Conservation (phyloP, 2,113 vertebrate genomes). For the Pholis gunnellus region DNA sequence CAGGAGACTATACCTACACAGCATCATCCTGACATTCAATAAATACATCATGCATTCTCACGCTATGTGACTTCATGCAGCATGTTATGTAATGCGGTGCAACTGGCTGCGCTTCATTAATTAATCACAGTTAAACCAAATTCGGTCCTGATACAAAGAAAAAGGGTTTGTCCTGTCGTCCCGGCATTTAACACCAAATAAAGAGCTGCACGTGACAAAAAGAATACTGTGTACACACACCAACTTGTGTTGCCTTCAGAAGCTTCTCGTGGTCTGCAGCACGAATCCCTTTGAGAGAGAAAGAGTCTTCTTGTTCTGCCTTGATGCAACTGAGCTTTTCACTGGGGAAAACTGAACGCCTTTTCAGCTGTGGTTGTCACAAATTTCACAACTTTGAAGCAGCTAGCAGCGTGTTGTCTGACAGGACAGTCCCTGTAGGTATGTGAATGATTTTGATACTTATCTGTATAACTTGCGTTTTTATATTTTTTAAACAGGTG, state of each 20-base stretch:
- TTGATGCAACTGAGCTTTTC: slow-evolving; percentile 51
- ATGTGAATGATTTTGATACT: slow-evolving; percentile 14
- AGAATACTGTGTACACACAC: background rate
- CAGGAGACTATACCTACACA: slow-evolving; percentile 32
- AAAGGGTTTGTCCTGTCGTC: slow-evolving; percentile 19
- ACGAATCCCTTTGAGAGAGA: slow-evolving; percentile 56
- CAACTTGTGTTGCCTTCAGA: slow-evolving; percentile 51
- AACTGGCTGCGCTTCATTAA: slow-evolving; percentile 25
- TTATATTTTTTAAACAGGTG: background rate
- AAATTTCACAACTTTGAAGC: slow-evolving; percentile 50
- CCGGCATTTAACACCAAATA: slow-evolving; percentile 20
- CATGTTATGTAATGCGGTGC: slow-evolving; percentile 15
- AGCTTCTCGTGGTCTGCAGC: slow-evolving; percentile 41
- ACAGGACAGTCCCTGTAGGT: slow-evolving; percentile 29
- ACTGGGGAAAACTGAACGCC: slow-evolving; percentile 37
- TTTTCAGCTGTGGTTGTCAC: slow-evolving; percentile 53
- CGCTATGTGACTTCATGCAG: slow-evolving; percentile 35
- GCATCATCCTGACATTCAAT: slow-evolving; percentile 18
- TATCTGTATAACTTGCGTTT: background rate
- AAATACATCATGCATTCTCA: slow-evolving; percentile 29
- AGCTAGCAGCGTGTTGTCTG: slow-evolving; percentile 41
- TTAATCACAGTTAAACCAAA: slow-evolving; percentile 41
- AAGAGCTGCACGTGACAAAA: slow-evolving; percentile 23
- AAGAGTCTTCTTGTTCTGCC: slow-evolving; percentile 59
- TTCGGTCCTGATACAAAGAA: slow-evolving; percentile 15